Evolutionary conservation across 1,140 invertebrate genomes (phyloP), one percentile per base, ranked within the genome.

Genomic region (Hypothenemus hampei): DNA sequence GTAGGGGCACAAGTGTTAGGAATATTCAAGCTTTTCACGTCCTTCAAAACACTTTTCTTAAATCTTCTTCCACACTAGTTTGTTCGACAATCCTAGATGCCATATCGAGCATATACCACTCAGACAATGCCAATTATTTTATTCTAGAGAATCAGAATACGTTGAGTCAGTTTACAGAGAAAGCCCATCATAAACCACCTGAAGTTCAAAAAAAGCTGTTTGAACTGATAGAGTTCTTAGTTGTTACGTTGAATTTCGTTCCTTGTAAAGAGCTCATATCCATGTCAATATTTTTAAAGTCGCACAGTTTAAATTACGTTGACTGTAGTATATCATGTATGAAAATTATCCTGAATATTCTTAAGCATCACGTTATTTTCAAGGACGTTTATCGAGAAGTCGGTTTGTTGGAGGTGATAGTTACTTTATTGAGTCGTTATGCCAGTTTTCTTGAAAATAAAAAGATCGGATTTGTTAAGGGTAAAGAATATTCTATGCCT

Each of bases 371-470:
- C 72, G 72, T 76, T 45, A 84, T 97, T 61, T 98, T 97, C 72
- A 96, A 97, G 78, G 95, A 99, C 73, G 97, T 97, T 2, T 99
- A 93, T 71, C 80, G 96, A 61, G 97, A 99, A 77, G 93, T 99
- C 33, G 96, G 97, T 11, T 85, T 98, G 72, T 73, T 99, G 51
- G 97, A 99, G 78, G 93, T 97, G 5, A 89, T 98, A 69, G 91
- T 96, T 0, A 90, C 88, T n/a, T 95, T 91, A 74, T 77, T 97
- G 4, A 87, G 87, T 59, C 80, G 89, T 36, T 96, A 93, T 73
- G 85, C 87, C 6, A 83, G 82, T 7, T 78, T 89, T 41, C 72
- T 92, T 3, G 89, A 89, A 71, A 83, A 63, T n/a, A 66, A 64
- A 29, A 65, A 66, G 45, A 78, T 81, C 51, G 68, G 71, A 22